Percentiles rank a stretch among this genome's conserved stretches.
Conservation (phyloP, 2,888 invertebrate genomes). For the Leptopilina syphax region DNA sequence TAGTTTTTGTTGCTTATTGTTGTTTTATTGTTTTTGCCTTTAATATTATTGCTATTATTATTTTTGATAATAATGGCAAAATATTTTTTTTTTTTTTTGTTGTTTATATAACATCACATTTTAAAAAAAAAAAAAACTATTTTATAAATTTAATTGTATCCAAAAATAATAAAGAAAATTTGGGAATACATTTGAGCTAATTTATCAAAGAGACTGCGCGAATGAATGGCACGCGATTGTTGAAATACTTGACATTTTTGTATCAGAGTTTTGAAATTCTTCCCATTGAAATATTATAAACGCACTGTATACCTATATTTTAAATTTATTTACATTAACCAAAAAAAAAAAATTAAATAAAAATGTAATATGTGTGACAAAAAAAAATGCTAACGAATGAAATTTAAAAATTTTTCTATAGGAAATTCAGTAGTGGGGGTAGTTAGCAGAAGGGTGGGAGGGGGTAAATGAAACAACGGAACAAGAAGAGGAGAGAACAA, state of each 20-base stretch:
- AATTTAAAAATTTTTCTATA: too few relatives aligned
- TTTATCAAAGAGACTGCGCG: not conserved
- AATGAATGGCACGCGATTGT: constrained; percentile 32
- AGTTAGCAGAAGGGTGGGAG: constrained; percentile 41
- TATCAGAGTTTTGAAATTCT: constrained; percentile 1
- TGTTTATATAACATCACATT: too few relatives aligned
- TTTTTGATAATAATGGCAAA: too few relatives aligned
- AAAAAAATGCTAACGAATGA: not conserved
- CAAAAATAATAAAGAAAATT: too few relatives aligned
- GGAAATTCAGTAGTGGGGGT: constrained; percentile 40
- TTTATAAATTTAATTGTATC: too few relatives aligned
- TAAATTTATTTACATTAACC: not conserved
- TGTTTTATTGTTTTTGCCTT: too few relatives aligned
- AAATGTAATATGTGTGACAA: not conserved
- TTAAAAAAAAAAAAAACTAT: too few relatives aligned
- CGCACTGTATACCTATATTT: too few relatives aligned
- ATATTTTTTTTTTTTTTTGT: too few relatives aligned
- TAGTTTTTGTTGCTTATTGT: too few relatives aligned
- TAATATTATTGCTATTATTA: too few relatives aligned
- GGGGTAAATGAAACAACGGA: constrained; percentile 4
- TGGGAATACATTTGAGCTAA: not conserved
- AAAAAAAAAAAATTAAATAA: constrained; percentile 25
- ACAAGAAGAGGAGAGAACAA: constrained; percentile 46
- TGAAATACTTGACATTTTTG: constrained; percentile 18
- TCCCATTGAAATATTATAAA: not conserved